Evolutionary conservation across 2,797 vertebrate species (phyloP).

Genomic region (Chaunax sp.): DNA sequence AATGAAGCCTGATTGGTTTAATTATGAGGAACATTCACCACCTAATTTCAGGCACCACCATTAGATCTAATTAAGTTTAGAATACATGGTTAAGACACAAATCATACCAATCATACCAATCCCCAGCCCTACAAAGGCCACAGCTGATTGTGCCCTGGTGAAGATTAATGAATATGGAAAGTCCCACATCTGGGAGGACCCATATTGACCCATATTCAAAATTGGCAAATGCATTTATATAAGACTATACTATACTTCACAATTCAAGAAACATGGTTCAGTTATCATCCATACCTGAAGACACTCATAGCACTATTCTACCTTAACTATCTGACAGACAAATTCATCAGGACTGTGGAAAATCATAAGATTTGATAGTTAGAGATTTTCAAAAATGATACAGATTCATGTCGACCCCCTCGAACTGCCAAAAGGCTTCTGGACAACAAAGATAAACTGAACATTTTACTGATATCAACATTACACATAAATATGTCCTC

Average conservation of each 20-base stretch:
- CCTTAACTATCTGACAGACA: neutral
- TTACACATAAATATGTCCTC: neutral
- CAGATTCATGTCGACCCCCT: too few species aligned
- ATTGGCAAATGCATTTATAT: conserved; percentile 2
- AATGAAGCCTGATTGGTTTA: neutral
- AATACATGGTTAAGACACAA: neutral
- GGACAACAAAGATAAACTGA: neutral
- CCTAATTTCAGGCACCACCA: neutral
- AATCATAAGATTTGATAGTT: neutral
- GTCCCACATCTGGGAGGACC: neutral
- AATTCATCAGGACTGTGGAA: neutral
- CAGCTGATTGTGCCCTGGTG: neutral
- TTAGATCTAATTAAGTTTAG: neutral
- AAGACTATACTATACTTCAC: too few species aligned
- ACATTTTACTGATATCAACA: neutral
- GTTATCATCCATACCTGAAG: neutral
- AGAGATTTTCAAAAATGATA: too few species aligned
- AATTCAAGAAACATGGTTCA: neutral
- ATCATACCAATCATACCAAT: neutral
- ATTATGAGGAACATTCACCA: neutral
- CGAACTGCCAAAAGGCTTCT: neutral
- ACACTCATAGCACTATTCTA: neutral
- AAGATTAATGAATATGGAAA: neutral
- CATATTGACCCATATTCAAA: neutral
- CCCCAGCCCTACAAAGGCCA: neutral